Evolutionary conservation across 2,888 invertebrate species (phyloP).

Genomic region (Blastobasis adustella): DNA sequence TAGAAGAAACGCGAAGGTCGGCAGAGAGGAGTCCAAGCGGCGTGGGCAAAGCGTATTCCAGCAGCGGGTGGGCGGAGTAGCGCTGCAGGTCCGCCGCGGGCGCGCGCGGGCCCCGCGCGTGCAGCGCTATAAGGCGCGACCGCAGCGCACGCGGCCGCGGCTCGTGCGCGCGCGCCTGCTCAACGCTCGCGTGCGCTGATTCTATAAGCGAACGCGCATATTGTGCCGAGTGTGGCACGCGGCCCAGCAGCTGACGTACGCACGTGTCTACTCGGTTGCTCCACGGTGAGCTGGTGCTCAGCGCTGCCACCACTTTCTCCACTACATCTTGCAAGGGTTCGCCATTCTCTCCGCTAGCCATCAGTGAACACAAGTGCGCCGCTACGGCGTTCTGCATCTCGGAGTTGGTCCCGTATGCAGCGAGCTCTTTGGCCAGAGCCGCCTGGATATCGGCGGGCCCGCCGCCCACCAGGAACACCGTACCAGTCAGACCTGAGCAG

Average conservation of each 20-base stretch:
- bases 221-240: conserved; percentile 37
- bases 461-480: conserved; percentile 41
- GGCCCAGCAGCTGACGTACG: conserved; percentile 31
- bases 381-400: conserved; percentile 34
- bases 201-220: conserved; percentile 35
- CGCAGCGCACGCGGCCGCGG: conserved; percentile 17
- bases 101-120: too few relatives aligned
- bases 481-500: conserved; percentile 38
- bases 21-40: too few relatives aligned
- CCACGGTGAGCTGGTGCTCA: too few relatives aligned
- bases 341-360: conserved; percentile 19
- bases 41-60: too few relatives aligned
- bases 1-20: too few relatives aligned
- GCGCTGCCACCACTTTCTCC: conserved; percentile 7
- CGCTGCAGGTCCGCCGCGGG: too few relatives aligned
- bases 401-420: conserved; percentile 22
- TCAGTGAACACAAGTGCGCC: conserved; percentile 36
- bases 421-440: conserved; percentile 26
- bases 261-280: conserved; percentile 7
- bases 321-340: conserved; percentile 26
- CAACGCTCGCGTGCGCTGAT: conserved; percentile 27
- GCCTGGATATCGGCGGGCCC: conserved; percentile 31
- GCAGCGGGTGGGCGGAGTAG: too few relatives aligned
- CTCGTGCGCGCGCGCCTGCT: conserved; percentile 17
- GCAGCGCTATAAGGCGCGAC: conserved; percentile 12